A percentile compares a stretch with the other conserved stretches of the same genome.
phyloP scores from a whole-genome alignment of 1,140 invertebrate genomes.

The Drosophila pachea region DNA sequence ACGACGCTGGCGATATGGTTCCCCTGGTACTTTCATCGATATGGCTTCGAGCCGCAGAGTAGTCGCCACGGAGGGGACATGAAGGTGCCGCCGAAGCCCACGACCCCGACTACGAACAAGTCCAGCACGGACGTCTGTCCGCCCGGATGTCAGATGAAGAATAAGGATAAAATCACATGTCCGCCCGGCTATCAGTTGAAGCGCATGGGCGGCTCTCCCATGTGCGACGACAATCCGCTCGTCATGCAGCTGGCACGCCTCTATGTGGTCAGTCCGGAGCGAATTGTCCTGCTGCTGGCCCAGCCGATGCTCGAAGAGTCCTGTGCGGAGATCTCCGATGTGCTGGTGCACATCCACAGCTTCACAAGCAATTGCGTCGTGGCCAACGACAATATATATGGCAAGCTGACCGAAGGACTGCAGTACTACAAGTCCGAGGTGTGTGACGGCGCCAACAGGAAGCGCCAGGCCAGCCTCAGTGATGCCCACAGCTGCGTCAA shows the following conservation, averaged over 20 bases:
- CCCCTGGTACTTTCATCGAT: constrained; percentile 64
- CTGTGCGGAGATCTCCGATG: constrained; percentile 51
- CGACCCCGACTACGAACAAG: neutral
- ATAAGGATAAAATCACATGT: constrained; percentile 18
- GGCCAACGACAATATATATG: constrained; percentile 61
- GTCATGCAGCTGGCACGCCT: constrained; percentile 69
- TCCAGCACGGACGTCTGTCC: constrained; percentile 28
- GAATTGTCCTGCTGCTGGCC: constrained; percentile 64
- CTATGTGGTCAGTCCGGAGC: constrained; percentile 69
- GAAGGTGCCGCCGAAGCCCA: neutral
- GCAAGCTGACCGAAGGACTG: constrained; percentile 50
- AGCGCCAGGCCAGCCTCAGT: constrained; percentile 49
- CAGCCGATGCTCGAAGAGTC: constrained; percentile 43
- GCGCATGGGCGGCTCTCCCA: neutral
- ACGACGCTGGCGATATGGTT: constrained; percentile 49
- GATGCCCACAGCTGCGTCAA: constrained; percentile 56
- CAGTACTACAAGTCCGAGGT: constrained; percentile 52
- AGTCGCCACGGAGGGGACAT: constrained; percentile 17
- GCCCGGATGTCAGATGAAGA: constrained; percentile 48
- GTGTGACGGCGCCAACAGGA: constrained; percentile 49
- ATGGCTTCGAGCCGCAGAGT: constrained; percentile 41
- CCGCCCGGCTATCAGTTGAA: constrained; percentile 55
- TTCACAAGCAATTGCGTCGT: constrained; percentile 46
- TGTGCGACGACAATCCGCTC: constrained; percentile 71
- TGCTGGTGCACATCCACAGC: constrained; percentile 45